Evolutionary conservation across 1,140 invertebrate species (phyloP).

Genomic region (Coboldia fuscipes): DNA sequence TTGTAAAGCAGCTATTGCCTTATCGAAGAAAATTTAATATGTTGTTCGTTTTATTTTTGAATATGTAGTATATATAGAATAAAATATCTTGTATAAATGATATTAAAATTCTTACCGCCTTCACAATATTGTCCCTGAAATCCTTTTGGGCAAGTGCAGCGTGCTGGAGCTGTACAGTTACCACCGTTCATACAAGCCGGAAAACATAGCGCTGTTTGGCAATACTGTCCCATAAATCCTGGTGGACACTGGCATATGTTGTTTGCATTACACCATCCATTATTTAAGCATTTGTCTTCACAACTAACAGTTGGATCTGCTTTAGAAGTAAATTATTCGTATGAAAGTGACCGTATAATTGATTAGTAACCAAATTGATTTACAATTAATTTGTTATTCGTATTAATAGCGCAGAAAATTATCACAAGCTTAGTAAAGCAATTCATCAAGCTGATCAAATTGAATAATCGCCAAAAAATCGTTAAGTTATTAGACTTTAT

Average conservation of each 20-base stretch:
- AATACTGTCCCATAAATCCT: slow-evolving; percentile 76
- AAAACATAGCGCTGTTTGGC: slow-evolving; percentile 72
- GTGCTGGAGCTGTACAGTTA: slow-evolving; percentile 67
- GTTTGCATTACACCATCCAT: slow-evolving; percentile 56
- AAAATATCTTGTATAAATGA: slow-evolving; percentile 4
- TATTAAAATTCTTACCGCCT: slow-evolving; percentile 39
- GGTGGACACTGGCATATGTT: slow-evolving; percentile 71
- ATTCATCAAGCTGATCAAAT: neutral
- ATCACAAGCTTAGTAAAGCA: neutral
- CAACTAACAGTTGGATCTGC: slow-evolving; percentile 30
- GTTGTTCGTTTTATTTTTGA: neutral
- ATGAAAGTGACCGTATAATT: neutral
- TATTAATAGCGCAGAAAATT: too few species aligned
- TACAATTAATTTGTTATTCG: too few species aligned
- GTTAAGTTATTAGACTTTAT: neutral
- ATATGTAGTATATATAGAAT: too few species aligned
- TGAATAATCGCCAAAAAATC: neutral
- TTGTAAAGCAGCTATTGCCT: slow-evolving; percentile 81
- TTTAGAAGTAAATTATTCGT: neutral
- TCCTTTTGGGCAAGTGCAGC: slow-evolving; percentile 66
- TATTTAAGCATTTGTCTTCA: slow-evolving; percentile 64
- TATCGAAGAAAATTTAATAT: slow-evolving; percentile 74
- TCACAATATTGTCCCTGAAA: slow-evolving; percentile 84
- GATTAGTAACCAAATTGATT: neutral
- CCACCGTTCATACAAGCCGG: slow-evolving; percentile 84